Evolutionary conservation across 1,140 invertebrate species (phyloP), one percentile per base, ranked within the genome.

Genomic region (Mylabris phalerata): DNA sequence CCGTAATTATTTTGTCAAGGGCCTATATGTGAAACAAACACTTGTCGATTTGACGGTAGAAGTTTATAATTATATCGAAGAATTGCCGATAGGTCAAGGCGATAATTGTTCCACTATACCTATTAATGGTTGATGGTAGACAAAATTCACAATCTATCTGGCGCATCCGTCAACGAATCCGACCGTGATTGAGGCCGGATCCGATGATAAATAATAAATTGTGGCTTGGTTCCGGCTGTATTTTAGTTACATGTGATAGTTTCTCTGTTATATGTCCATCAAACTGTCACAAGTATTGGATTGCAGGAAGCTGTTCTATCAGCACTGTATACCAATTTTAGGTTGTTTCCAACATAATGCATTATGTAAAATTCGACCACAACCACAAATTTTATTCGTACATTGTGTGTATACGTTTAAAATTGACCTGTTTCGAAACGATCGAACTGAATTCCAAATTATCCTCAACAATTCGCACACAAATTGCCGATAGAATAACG

Each of bases 181-280:
- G 44, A 50, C 59, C 48, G 59, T 56, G 59, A 61, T 61, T 50
- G 59, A 56, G 59, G 57, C 48, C 27, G 47, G 59, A 48, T 54
- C 48, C 26, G 54, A 48, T 49, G 51, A 52, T 61, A 40, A 47
- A 61, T 61, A 57, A 61, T 61, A 61, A 57, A 61, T 61, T 48
- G 41, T 39, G 49, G 27, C 55, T 32, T 47, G 48, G 48, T 41
- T 50, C 42, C n/a, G 48, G 40, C 11, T 26, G 32, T 32, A 32
- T 32, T 32, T 32, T 11, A 51, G 49, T 13, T 43, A 42, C 41
- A 45, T 54, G 51, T 32, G 46, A 51, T 54, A 46, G 43, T 56
- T 54, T 41, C 43, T 49, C 49, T 48, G 48, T 52, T 45, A 42
- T 40, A 40, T 42, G 48, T 47, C 59, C 44, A 48, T 61, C 54